Conservation (phyloP, 2,797 vertebrate genomes). For the Craterocephalus amniculus region DNA sequence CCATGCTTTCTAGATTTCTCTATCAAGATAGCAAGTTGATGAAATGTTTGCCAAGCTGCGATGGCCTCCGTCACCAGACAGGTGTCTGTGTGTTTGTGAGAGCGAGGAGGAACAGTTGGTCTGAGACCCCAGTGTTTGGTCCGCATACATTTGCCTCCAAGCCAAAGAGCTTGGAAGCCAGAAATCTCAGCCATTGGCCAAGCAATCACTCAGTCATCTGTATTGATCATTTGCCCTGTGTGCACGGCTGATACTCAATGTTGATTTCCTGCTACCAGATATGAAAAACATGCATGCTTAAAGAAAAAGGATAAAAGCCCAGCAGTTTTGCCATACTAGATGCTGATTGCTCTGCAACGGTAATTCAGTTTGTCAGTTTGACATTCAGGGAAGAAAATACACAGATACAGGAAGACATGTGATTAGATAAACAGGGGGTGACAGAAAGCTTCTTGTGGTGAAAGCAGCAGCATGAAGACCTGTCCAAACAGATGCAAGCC, state of each 20-base stretch:
- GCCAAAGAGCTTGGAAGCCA: constrained; percentile 45
- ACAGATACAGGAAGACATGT: constrained; percentile 35
- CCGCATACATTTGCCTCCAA: constrained; percentile 15
- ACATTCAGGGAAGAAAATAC: constrained; percentile 51
- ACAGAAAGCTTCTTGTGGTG: constrained; percentile 32
- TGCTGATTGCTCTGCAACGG: constrained; percentile 39
- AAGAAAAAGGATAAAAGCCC: constrained; percentile 8
- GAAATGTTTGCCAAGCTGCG: constrained; percentile 27
- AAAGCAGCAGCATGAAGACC: constrained; percentile 29
- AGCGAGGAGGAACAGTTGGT: constrained; percentile 30
- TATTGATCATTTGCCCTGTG: constrained; percentile 62
- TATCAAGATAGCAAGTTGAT: constrained; percentile 2
- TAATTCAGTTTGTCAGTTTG: constrained; percentile 65
- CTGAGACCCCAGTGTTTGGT: constrained; percentile 32
- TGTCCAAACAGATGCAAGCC: constrained; percentile 29
- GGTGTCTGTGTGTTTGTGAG: constrained; percentile 33
- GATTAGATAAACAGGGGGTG: constrained; percentile 41
- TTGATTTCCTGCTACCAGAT: constrained; percentile 40
- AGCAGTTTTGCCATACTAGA: constrained; percentile 28
- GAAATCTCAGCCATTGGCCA: constrained; percentile 49
- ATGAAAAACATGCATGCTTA: constrained; percentile 20
- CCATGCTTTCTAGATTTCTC: no score
- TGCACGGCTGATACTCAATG: constrained; percentile 51
- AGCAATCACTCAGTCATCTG: constrained; percentile 62
- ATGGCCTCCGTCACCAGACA: constrained; percentile 11